Evolutionary conservation across 2,113 vertebrate species (phyloP), one percentile per base, ranked within the genome.

Genomic region (Eurypyga helias): DNA sequence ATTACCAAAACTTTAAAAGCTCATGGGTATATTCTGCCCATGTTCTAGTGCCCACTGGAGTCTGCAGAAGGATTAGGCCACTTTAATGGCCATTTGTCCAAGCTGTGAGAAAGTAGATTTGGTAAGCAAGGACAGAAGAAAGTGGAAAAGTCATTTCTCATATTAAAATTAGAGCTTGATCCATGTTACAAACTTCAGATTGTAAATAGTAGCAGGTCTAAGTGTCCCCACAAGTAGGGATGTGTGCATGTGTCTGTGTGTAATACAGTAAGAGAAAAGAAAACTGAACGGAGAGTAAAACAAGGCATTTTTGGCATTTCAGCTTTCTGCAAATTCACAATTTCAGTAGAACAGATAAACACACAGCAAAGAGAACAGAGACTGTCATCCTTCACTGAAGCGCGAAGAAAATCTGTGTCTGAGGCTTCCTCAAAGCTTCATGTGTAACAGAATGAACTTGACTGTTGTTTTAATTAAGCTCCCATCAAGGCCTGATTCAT

Each of bases 391-490:
- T 91, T 86, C 91, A 83, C 51, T 79, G 90, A 57, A 89, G 70
- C 81, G 1, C 1, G 10, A 60, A 86, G 75, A 45, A 82, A 89
- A 78, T 78, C 46, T 69, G 45, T 54, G 43, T 69, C 85, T 87
- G 81, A 86, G 61, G 72, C 85, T 94, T 79, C 71, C 65, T 69
- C 19, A 18, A 75, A 75, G 60, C 80, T 90, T 49, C 1, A 25
- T 41, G n/a, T 58, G 48, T 15, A 86, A 41, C 41, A n/a, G 83
- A 83, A 78, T 26, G 75, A 81, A 55, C 65, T 91, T 71, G 84
- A 71, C 76, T 86, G 83, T 49, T 75, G 76, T 61, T 95, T 91
- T 89, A 95, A 91, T 95, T 93, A 91, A 93, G 66, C 72, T 92
- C 57, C 71, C 57, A 79, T 87, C 72, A 79, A 95, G 54, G 41